Conservation (phyloP, 2,888 invertebrate genomes). For the Tortricodes alternella region DNA sequence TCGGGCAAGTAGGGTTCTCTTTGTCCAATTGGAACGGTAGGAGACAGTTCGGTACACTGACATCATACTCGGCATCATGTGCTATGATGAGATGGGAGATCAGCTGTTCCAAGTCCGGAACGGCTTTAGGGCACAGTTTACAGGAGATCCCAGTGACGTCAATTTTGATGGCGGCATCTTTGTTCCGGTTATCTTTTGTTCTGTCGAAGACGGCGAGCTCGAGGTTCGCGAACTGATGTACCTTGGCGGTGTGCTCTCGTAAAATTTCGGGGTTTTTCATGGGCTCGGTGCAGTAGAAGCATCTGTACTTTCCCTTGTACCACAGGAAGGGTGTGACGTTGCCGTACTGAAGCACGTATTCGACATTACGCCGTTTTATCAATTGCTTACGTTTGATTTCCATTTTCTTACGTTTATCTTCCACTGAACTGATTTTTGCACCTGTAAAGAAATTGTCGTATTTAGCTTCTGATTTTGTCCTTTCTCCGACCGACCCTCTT, state of each 20-base stretch:
- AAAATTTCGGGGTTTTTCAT: conserved; percentile 63
- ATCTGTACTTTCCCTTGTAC: conserved; percentile 70
- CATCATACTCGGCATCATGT: conserved; percentile 73
- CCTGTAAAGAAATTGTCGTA: conserved; percentile 68
- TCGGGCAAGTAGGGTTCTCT: conserved; percentile 66
- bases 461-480: conserved; percentile 24
- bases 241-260: conserved; percentile 58
- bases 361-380: conserved; percentile 68
- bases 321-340: conserved; percentile 74
- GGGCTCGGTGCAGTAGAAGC: conserved; percentile 69
- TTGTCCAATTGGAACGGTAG: conserved; percentile 70
- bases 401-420: conserved; percentile 72
- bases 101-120: conserved; percentile 63
- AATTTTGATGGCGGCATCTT: conserved; percentile 74
- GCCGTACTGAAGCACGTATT: conserved; percentile 70
- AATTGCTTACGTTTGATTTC: conserved; percentile 64
- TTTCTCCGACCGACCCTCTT: neutral
- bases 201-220: conserved; percentile 67
- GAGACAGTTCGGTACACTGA: conserved; percentile 68
- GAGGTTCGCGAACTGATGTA: conserved; percentile 63
- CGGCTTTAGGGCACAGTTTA: conserved; percentile 57
- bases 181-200: conserved; percentile 70
- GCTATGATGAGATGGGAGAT: conserved; percentile 73
- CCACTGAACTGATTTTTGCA: conserved; percentile 61
- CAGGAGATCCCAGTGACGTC: conserved; percentile 67